Evolutionary conservation across 1,140 invertebrate species (phyloP).

Genomic region (Microvelia longipes): DNA sequence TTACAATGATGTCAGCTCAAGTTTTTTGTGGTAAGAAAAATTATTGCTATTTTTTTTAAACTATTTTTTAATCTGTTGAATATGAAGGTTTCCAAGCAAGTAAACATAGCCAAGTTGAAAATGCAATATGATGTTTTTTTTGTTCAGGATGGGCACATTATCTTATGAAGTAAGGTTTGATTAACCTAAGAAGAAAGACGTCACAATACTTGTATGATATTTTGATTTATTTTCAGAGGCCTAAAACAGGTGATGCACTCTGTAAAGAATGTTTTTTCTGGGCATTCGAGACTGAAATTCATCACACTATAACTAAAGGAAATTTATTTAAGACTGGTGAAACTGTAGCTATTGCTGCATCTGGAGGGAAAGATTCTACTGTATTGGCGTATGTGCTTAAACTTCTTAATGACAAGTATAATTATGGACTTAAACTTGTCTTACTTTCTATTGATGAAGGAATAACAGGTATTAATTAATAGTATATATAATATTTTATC

Average conservation of each 20-base stretch:
- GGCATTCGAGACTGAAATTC: conserved; percentile 92
- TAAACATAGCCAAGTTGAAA: too few relatives aligned
- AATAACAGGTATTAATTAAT: conserved; percentile 69
- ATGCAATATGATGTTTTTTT: too few relatives aligned
- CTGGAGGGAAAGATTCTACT: conserved; percentile 98
- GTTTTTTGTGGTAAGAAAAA: too few relatives aligned
- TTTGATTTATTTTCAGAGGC: conserved; percentile 48
- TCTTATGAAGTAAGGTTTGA: too few relatives aligned
- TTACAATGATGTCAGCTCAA: too few relatives aligned
- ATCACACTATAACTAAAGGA: conserved; percentile 77
- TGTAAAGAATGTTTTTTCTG: conserved; percentile 92
- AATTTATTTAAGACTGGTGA: conserved; percentile 73
- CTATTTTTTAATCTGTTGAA: too few relatives aligned
- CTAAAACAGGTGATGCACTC: conserved; percentile 77
- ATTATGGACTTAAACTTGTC: conserved; percentile 82
- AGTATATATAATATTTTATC: neutral
- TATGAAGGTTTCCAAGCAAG: too few relatives aligned
- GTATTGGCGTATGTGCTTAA: conserved; percentile 88
- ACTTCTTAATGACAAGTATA: conserved; percentile 73
- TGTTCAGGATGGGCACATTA: too few relatives aligned
- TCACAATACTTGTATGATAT: too few relatives aligned
- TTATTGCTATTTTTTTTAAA: too few relatives aligned
- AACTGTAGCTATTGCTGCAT: conserved; percentile 87
- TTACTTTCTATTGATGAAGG: conserved; percentile 97
- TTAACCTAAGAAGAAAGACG: too few relatives aligned